Evolutionary conservation across 1,140 invertebrate species (phyloP).

Genomic region (Camponotus floridanus): DNA sequence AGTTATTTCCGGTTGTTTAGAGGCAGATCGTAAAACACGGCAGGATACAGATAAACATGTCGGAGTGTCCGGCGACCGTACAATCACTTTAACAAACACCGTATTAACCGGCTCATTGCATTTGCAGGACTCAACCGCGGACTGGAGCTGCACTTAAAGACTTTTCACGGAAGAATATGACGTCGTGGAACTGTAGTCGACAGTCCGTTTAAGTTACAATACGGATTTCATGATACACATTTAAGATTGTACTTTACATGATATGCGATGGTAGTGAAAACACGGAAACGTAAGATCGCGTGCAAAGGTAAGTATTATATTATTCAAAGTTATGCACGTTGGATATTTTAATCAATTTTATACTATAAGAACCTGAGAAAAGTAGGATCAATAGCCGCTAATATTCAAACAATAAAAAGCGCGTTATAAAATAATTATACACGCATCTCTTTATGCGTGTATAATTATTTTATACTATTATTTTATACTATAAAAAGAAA

Average conservation of each 20-base stretch:
- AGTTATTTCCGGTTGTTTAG: slow-evolving; percentile 59
- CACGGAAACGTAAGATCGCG: neutral
- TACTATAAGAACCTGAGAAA: neutral
- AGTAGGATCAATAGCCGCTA: neutral
- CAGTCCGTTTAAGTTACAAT: slow-evolving; percentile 36
- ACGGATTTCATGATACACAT: slow-evolving; percentile 18
- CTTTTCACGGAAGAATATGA: slow-evolving; percentile 21
- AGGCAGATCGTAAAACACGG: slow-evolving; percentile 67
- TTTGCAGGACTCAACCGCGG: slow-evolving; percentile 32
- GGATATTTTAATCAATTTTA: neutral
- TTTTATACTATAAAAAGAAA: neutral
- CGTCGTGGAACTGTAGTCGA: slow-evolving; percentile 4
- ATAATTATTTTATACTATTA: no score
- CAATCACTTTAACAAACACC: slow-evolving; percentile 68
- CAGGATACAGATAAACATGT: slow-evolving; percentile 51
- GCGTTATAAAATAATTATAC: neutral
- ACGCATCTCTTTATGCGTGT: no score
- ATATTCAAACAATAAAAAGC: neutral
- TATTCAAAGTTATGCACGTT: neutral
- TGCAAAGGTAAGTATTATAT: neutral
- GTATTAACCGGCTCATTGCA: slow-evolving; percentile 65
- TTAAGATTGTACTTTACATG: neutral
- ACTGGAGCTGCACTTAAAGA: slow-evolving; percentile 26
- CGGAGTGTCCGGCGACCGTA: slow-evolving; percentile 39
- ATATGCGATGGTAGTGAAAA: neutral